phyloP scores from a whole-genome alignment of 1,140 invertebrate genomes.

The Ectropis grisescens region DNA sequence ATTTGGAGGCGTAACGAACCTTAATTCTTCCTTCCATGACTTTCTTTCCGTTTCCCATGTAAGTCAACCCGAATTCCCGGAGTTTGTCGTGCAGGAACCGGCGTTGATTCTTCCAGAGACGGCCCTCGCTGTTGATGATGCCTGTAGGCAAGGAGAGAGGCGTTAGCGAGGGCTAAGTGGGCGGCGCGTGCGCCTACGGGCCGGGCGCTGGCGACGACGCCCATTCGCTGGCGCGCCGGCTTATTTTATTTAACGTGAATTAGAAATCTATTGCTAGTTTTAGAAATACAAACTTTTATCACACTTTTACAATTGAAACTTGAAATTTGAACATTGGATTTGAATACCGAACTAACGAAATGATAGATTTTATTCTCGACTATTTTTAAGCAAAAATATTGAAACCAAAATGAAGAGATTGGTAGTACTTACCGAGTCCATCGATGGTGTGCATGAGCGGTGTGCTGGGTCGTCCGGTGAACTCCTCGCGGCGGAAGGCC shows the following conservation, averaged over 20 bases:
- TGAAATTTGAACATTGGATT: too few relatives aligned
- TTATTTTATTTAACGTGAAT: background rate
- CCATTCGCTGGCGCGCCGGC: conserved; percentile 19
- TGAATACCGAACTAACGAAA: too few relatives aligned
- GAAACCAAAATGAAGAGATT: background rate
- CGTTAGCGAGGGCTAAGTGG: conserved; percentile 18
- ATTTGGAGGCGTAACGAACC: too few relatives aligned
- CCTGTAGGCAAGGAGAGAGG: conserved; percentile 75
- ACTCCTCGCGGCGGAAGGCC: conserved; percentile 86
- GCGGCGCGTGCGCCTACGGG: conserved; percentile 22
- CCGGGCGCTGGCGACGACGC: conserved; percentile 17
- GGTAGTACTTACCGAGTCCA: conserved; percentile 85
- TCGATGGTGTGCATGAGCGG: conserved; percentile 88
- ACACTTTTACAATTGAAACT: too few relatives aligned
- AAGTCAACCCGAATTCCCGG: conserved; percentile 91
- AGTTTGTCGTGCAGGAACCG: conserved; percentile 91
- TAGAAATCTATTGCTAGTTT: too few relatives aligned
- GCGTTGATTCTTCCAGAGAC: conserved; percentile 93
- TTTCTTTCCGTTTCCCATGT: conserved; percentile 82
- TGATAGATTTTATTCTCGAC: too few relatives aligned
- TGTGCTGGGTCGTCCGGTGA: conserved; percentile 86
- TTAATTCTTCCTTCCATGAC: conserved; percentile 90
- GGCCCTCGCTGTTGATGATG: conserved; percentile 91
- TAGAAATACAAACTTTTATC: too few relatives aligned
- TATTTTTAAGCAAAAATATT: background rate